Conservation (phyloP, 2,113 vertebrate species). For the Apteryx owenii region DNA sequence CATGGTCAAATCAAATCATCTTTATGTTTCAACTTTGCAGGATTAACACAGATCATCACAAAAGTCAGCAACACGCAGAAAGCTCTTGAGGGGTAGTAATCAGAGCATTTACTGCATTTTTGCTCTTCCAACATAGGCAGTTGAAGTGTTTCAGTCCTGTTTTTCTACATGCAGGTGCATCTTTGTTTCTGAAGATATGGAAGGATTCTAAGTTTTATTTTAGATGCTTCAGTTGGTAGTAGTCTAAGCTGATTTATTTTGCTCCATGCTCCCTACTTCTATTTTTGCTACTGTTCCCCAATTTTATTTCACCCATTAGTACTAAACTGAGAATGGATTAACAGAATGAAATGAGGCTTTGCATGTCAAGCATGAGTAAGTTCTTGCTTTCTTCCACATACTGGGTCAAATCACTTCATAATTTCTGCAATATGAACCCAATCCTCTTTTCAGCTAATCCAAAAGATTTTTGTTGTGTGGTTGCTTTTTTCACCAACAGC, state of each 20-base stretch:
- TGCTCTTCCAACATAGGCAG: background rate
- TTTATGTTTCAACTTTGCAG: background rate
- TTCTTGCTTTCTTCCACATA: background rate
- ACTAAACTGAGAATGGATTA: background rate
- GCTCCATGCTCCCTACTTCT: no score
- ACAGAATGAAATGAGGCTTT: background rate
- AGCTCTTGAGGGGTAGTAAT: background rate
- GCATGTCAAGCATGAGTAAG: background rate
- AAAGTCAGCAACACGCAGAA: background rate
- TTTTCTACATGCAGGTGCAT: background rate
- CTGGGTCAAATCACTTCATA: background rate
- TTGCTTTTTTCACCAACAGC: background rate
- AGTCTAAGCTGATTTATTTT: background rate
- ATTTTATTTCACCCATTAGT: background rate
- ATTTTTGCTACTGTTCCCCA: background rate
- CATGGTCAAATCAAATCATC: background rate
- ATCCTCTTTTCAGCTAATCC: background rate
- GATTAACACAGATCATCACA: background rate
- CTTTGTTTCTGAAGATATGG: background rate
- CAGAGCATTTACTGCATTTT: background rate
- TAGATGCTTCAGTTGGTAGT: background rate
- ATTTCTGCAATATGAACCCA: background rate
- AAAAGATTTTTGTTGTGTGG: background rate
- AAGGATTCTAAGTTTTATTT: background rate
- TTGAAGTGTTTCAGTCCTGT: background rate